A percentile compares a stretch with the other conserved stretches of the same genome.
Conservation (phyloP, 2,888 invertebrate species). For the Lochmaea capreae region DNA sequence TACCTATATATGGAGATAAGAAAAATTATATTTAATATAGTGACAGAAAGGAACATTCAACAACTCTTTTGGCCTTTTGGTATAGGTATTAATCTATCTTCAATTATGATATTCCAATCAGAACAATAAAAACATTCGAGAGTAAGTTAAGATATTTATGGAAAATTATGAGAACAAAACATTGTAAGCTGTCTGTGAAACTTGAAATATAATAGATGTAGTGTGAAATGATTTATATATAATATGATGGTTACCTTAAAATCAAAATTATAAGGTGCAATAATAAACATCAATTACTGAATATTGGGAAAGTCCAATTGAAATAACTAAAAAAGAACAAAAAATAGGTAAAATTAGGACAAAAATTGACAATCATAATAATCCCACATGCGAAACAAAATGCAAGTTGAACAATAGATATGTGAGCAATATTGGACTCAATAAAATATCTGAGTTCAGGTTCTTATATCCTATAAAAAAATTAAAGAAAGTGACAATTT, state of each 20-base stretch:
- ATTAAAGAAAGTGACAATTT: background rate
- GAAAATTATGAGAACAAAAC: no score
- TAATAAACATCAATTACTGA: constrained; percentile 61
- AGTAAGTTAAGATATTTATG: no score
- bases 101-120: no score
- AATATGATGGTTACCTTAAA: constrained; percentile 57
- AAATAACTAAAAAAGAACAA: constrained; percentile 59
- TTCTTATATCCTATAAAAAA: background rate
- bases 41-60: no score
- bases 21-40: no score
- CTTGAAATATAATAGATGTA: constrained; percentile 28
- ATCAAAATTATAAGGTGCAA: constrained; percentile 59
- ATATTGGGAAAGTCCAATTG: constrained; percentile 63
- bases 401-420: background rate
- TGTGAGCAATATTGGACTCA: background rate
- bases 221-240: constrained; percentile 37
- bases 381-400: background rate
- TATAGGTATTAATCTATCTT: no score
- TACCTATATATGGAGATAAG: no score
- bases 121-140: no score
- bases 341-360: constrained; percentile 47
- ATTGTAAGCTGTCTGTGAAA: background rate
- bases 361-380: constrained; percentile 21
- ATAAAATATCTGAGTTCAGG: background rate
- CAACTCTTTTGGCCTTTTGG: no score